Base-by-base conservation (phyloP, 1,140 invertebrate species). In the Pseudomyrmex pallidus region DNA sequence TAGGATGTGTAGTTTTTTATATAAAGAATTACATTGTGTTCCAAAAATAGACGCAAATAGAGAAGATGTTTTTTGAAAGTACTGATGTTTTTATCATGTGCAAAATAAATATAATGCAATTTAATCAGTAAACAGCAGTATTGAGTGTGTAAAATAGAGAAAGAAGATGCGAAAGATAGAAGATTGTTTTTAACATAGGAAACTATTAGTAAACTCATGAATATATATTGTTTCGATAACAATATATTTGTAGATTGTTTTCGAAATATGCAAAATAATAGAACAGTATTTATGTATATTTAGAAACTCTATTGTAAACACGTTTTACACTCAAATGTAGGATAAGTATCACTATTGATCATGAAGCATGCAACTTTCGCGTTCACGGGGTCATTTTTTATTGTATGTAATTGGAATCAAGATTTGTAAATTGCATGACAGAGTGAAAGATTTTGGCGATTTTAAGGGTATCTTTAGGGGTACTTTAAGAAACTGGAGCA, bases 381-480 rank as follows among this genome's bases (percentile, higher is more conserved):
- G 15, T 44, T 4, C 17, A 25, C 56, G 44, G 22, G 22, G 35
- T 66, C 78, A 13, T 68, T 63, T 61, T 66, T 85, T 87, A 82
- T 61, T 74, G 68, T 68, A 70, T 87, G 72, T 74, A 25, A 35
- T 84, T 82, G 15, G 68, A 76, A 12, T 50, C 48, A 52, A 52
- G 9, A 52, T 52, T 52, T 52, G 3, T 52, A 90, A 78, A 87
- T 86, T 91, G 91, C 90, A 91, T 90, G 90, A 59, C 90, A 87
- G 77, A 87, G 77, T 61, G 74, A 89, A 91, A 88, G 63, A 22
- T 2, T 84, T 84, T 86, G 7, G 57, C 52, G 9, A 78, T 68
- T 77, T 62, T 35, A 59, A 4, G 3, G 12, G 17, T 25, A 68
- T 46, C 44, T 78, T 78, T 13, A 52, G 15, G 63, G 13, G 17